Percentiles rank a stretch among this genome's conserved stretches.
phyloP scores from a whole-genome alignment of 2,888 invertebrate genomes.

The Drosophila mimica region DNA sequence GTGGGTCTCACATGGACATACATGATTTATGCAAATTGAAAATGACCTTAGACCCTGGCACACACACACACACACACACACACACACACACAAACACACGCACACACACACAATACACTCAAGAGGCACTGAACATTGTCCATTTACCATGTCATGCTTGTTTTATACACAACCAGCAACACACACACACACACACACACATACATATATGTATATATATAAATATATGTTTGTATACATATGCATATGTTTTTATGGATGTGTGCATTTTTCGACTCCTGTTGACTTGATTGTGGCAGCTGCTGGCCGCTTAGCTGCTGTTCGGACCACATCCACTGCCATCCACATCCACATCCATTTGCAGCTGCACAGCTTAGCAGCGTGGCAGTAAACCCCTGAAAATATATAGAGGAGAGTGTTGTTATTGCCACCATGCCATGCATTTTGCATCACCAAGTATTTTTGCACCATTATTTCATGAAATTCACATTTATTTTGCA shows the following conservation, averaged over 20 bases:
- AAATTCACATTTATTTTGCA: slow-evolving; percentile 76
- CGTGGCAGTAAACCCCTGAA: slow-evolving; percentile 8
- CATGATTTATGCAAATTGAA: slow-evolving; percentile 82
- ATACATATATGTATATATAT: not conserved
- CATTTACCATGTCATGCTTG: slow-evolving; percentile 58
- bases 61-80: slow-evolving; percentile 36
- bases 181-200: slow-evolving; percentile 6
- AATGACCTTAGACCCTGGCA: slow-evolving; percentile 73
- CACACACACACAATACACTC: slow-evolving; percentile 12
- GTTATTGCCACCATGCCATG: slow-evolving; percentile 20
- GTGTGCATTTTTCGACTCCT: slow-evolving; percentile 57
- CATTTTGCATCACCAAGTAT: slow-evolving; percentile 73
- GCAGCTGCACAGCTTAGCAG: slow-evolving; percentile 39
- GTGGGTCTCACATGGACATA: slow-evolving; percentile 51
- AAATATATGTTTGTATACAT: not conserved
- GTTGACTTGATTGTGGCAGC: slow-evolving; percentile 75
- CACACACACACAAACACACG: too few relatives aligned
- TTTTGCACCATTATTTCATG: slow-evolving; percentile 75
- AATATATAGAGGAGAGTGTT: not conserved
- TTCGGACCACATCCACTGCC: slow-evolving; percentile 31
- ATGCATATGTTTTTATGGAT: slow-evolving; percentile 28
- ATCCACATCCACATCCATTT: slow-evolving; percentile 43
- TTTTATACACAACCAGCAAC: slow-evolving; percentile 19
- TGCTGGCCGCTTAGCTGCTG: slow-evolving; percentile 67
- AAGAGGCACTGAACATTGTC: slow-evolving; percentile 41